Conservation (phyloP, 1,140 invertebrate species). For the Druon quercuslanigerum region DNA sequence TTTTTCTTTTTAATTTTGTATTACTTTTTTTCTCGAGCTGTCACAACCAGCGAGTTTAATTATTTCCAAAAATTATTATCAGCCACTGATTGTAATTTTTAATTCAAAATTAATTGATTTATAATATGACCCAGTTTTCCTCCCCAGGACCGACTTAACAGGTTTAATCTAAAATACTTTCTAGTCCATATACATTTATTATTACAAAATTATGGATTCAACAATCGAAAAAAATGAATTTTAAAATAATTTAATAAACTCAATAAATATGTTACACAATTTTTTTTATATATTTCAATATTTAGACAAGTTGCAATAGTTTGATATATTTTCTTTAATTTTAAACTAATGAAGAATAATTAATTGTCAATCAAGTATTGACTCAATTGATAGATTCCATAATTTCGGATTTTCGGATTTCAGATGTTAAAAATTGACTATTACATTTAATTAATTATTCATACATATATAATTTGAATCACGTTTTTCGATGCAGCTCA, state of each 20-base stretch:
- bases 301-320: background rate
- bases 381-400: constrained; percentile 7
- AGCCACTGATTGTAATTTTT: background rate
- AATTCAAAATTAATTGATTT: constrained; percentile 23
- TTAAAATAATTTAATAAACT: background rate
- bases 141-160: background rate
- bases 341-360: background rate
- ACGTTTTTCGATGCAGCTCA: constrained; percentile 15
- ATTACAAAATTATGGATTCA: constrained; percentile 27
- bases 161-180: constrained; percentile 23
- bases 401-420: background rate
- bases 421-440: background rate
- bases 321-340: background rate
- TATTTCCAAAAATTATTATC: background rate
- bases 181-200: background rate
- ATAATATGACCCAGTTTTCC: background rate
- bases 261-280: constrained; percentile 13
- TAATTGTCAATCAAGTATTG: constrained; percentile 19
- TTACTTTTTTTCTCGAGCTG: background rate
- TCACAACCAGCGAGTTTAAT: constrained; percentile 19
- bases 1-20: constrained; percentile 17
- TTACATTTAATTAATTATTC: background rate
- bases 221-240: constrained; percentile 23
- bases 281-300: constrained; percentile 20
- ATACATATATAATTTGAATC: constrained; percentile 7